phyloP scores from a whole-genome alignment of 2,113 vertebrate genomes.

The Myotis brandtii region DNA sequence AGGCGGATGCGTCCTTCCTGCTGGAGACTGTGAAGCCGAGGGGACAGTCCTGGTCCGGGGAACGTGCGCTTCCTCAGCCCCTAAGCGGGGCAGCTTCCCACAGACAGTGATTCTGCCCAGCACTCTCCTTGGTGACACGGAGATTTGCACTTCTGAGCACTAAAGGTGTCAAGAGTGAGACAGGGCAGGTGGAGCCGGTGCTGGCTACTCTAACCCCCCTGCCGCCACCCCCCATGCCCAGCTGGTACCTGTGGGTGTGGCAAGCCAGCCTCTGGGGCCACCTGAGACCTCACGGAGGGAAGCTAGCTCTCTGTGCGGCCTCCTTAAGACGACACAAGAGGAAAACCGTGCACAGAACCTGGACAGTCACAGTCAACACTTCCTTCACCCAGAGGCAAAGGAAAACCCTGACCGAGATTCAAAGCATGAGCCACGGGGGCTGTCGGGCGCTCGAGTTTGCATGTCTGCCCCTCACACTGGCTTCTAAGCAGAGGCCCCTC shows the following conservation, averaged over 20 bases:
- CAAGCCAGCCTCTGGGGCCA: background rate
- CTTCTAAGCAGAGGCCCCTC: background rate
- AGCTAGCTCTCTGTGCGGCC: too few species aligned
- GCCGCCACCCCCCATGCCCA: background rate
- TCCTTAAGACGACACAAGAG: background rate
- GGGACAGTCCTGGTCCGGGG: background rate
- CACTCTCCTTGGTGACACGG: background rate
- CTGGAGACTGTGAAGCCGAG: too few species aligned
- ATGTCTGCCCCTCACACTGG: background rate
- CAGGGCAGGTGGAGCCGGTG: background rate
- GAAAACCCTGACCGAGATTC: rapidly evolving
- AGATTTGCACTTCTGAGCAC: background rate
- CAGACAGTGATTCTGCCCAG: too few species aligned
- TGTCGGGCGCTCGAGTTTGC: background rate
- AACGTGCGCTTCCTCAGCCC: background rate
- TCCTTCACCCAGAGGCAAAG: background rate
- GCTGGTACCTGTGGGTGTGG: background rate
- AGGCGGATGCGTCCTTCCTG: background rate
- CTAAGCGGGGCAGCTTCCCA: background rate
- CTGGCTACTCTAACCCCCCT: background rate
- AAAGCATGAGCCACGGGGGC: background rate
- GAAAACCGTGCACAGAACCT: background rate
- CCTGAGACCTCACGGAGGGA: background rate
- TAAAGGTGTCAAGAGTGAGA: too few species aligned
- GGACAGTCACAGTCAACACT: background rate